A percentile compares a stretch with the other conserved stretches of the same genome.
These are phyloP conservation scores for Cynoglossus semilaevis DNA, from an alignment of 2,113 vertebrate species.

Conservation along the genomic window DNA sequence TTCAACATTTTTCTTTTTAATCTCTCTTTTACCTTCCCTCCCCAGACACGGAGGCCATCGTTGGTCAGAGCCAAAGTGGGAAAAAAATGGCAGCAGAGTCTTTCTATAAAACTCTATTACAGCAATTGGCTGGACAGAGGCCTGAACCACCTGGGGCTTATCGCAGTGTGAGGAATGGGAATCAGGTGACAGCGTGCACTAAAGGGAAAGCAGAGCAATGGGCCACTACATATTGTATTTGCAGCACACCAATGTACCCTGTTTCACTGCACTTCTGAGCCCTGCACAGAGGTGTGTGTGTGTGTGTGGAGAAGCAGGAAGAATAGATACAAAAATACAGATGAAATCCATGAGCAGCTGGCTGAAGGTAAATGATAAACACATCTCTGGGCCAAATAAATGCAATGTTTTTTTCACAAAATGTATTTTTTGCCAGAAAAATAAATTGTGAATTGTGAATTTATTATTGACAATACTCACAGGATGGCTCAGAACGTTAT, in stretches of 20 bases:
- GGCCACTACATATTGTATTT: constrained; percentile 23
- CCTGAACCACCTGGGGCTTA: constrained; percentile 52
- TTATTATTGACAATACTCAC: no score
- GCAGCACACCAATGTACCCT: constrained; percentile 27
- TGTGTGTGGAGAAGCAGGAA: constrained; percentile 6
- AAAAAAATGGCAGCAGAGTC: constrained; percentile 23
- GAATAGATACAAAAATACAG: not conserved
- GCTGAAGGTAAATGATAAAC: no score
- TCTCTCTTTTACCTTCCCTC: constrained; percentile 5
- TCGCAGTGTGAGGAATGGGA: constrained; percentile 38
- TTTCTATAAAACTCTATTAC: constrained; percentile 57
- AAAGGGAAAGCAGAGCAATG: constrained; percentile 16
- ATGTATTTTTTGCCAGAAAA: not conserved
- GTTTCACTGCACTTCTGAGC: constrained; percentile 32
- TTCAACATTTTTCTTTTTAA: not conserved
- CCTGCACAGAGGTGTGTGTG: not conserved
- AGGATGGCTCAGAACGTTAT: no score
- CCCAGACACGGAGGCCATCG: not conserved
- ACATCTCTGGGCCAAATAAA: no score
- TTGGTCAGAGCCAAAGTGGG: constrained; percentile 11
- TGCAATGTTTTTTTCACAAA: not conserved
- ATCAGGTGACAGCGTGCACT: constrained; percentile 29
- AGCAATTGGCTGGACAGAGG: constrained; percentile 46
- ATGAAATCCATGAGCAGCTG: no score
- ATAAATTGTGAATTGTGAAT: no score